phyloP scores from a whole-genome alignment of 2,797 vertebrate species.

The Coregonus ussuriensis region DNA sequence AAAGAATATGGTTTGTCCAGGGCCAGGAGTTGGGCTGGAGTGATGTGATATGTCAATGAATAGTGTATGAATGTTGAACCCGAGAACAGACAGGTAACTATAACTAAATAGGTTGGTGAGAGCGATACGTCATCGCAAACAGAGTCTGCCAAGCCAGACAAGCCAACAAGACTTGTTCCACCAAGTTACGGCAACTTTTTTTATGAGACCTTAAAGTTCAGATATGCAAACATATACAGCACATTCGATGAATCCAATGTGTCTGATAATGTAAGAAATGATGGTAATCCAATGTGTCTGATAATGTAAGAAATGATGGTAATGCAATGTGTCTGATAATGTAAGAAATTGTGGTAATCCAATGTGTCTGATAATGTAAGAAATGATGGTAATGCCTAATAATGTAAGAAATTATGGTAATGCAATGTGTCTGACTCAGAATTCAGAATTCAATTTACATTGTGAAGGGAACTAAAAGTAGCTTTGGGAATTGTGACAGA shows the following conservation, averaged over 20 bases:
- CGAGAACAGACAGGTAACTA: slow-evolving; percentile 81
- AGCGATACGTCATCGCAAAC: slow-evolving; percentile 70
- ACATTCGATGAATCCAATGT: not conserved
- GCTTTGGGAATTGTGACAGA: not conserved
- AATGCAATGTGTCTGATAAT: not conserved
- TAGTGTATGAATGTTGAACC: slow-evolving; percentile 86
- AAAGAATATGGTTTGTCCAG: slow-evolving; percentile 71
- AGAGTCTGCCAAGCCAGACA: slow-evolving; percentile 48
- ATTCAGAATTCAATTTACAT: not conserved
- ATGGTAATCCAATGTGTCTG: not conserved
- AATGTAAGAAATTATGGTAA: not conserved
- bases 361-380: not conserved
- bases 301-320: not conserved
- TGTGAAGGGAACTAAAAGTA: not conserved
- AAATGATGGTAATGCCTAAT: too few relatives aligned
- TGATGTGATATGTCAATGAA: slow-evolving; percentile 85
- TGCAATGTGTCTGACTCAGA: not conserved
- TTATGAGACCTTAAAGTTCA: not conserved
- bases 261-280: not conserved
- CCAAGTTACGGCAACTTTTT: not conserved
- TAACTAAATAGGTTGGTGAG: slow-evolving; percentile 69
- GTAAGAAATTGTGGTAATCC: too few relatives aligned
- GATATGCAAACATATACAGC: not conserved
- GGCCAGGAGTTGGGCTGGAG: slow-evolving; percentile 71
- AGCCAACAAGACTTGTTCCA: slow-evolving; percentile 15